Evolutionary conservation across 2,888 invertebrate genomes (phyloP), one percentile per base, ranked within the genome.

Genomic region (Tipula confusa): DNA sequence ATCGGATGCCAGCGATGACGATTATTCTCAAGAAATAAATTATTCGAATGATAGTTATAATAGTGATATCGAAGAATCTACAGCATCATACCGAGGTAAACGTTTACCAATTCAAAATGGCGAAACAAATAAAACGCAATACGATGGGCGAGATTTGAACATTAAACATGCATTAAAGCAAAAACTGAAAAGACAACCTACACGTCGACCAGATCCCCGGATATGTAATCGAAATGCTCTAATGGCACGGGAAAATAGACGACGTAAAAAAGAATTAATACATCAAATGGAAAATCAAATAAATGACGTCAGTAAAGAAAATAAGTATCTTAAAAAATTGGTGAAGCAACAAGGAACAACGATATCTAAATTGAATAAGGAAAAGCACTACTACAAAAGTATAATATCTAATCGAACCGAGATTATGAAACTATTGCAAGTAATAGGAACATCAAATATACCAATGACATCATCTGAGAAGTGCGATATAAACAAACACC

Each of bases 201-300:
- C 89, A 1, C 86, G 89, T 83, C 86, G 87, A 0, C 89, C 89
- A 0, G 87, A 89, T 86, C 88, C 89, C 83, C 88, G 88, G 84
- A 87, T 89, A n/a, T 87, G 86, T 79, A 89, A 89, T 85, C 86
- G 91, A 85, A 93, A 93, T 87, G 93, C 93, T 0, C 86, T 92
- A 36, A 90, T 93, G 88, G 93, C 93, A 0, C 88, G 93, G 2
- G 92, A 92, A 86, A 93, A 93, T 86, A 90, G 93, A 1, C 89
- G 91, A 1, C 91, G 90, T 80, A 93, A 93, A 86, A 93, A 93
- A 86, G 90, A 91, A 36, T 91, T 93, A 86, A 86, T 93, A 24
- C 90, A 92, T 84, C 90, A 89, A 15, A 88, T 93, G 15, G 93
- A 93, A 86, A 89, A 88, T 31, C 90, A 91, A 85, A 86, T 92